Percentiles rank a stretch among this genome's conserved stretches.
phyloP scores from a whole-genome alignment of 2,797 vertebrate genomes.

The Leptoclinus maculatus region DNA sequence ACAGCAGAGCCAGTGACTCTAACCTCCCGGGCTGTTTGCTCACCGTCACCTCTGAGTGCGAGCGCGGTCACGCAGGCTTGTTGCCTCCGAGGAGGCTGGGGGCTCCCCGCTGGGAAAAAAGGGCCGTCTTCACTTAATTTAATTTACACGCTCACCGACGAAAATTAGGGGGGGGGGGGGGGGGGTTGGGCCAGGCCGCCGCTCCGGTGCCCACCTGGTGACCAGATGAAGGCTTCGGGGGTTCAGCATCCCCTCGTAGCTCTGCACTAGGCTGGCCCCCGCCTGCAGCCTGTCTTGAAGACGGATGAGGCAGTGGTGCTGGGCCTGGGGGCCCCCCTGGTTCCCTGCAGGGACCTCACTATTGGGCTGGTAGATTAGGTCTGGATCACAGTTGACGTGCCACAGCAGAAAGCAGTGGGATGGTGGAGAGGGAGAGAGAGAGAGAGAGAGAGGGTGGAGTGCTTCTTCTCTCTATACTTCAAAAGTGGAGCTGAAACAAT shows the following conservation, averaged over 20 bases:
- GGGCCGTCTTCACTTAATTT: constrained; percentile 39
- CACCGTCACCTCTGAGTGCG: constrained; percentile 48
- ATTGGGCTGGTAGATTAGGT: constrained; percentile 82
- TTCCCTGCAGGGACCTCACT: constrained; percentile 72
- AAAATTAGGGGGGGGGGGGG: not conserved
- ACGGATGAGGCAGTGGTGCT: constrained; percentile 75
- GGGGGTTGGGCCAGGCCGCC: constrained; percentile 38
- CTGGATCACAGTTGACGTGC: constrained; percentile 81
- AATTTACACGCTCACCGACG: constrained; percentile 45
- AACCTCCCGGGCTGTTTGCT: constrained; percentile 49
- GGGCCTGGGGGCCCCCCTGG: constrained; percentile 59
- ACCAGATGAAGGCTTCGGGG: constrained; percentile 59
- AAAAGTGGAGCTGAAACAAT: constrained; percentile 14
- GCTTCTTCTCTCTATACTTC: constrained; percentile 15
- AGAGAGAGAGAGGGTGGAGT: constrained; percentile 32
- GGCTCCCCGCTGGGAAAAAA: constrained; percentile 21
- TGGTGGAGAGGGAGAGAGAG: constrained; percentile 38
- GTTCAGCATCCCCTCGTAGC: constrained; percentile 40
- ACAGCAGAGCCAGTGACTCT: constrained; percentile 30
- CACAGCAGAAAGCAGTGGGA: constrained; percentile 57
- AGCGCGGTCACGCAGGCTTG: constrained; percentile 50
- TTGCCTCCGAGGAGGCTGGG: constrained; percentile 37
- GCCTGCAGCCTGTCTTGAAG: constrained; percentile 74
- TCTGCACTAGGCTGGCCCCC: constrained; percentile 53
- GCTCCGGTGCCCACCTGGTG: constrained; percentile 48